Conservation (phyloP, 2,113 vertebrate species). For the Chaetodon auriga region DNA sequence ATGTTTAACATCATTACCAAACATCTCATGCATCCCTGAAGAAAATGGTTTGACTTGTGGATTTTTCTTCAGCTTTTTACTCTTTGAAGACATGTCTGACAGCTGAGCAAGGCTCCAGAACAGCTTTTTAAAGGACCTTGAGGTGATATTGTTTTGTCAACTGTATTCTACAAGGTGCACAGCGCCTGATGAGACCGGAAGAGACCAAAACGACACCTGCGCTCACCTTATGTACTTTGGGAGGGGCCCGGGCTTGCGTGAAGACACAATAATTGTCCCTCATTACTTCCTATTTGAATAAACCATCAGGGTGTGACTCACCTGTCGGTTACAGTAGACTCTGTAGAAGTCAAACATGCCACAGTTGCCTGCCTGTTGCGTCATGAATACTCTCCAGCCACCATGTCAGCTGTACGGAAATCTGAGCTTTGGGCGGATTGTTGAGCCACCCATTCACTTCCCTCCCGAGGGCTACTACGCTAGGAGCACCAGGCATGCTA, state of each 20-base stretch:
- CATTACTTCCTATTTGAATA: neutral
- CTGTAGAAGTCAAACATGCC: neutral
- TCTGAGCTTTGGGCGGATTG: conserved; percentile 43
- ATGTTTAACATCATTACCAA: neutral
- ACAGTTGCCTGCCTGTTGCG: neutral
- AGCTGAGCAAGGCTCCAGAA: neutral
- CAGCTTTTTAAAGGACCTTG: neutral
- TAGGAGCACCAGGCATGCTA: conserved; percentile 30
- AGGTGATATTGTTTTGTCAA: neutral
- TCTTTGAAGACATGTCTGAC: neutral
- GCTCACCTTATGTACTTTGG: too few relatives aligned
- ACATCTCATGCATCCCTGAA: neutral
- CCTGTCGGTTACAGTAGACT: neutral
- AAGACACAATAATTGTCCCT: neutral
- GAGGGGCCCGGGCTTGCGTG: neutral
- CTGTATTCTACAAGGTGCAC: neutral
- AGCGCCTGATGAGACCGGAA: too few relatives aligned
- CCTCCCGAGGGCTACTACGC: neutral
- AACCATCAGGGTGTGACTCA: conserved; percentile 18
- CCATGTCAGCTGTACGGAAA: conserved; percentile 28
- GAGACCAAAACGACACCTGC: neutral
- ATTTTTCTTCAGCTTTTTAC: neutral
- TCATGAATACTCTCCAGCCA: conserved; percentile 38
- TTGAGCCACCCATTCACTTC: conserved; percentile 30
- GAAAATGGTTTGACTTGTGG: neutral